Evolutionary conservation across 2,888 invertebrate genomes (phyloP).

Genomic region (Luperina testacea): DNA sequence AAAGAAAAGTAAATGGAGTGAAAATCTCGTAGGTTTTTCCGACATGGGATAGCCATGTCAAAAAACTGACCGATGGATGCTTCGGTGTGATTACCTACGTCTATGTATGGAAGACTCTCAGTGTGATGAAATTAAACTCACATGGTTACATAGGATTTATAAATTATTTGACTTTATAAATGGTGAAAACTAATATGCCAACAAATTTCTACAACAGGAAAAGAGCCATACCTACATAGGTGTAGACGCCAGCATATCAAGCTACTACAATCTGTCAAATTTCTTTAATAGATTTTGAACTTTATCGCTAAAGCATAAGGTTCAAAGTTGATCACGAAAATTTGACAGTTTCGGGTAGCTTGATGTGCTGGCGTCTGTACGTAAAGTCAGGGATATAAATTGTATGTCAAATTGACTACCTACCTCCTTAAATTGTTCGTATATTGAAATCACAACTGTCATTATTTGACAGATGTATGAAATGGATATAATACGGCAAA

Average conservation of each 20-base stretch:
- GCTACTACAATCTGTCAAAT: too few species aligned
- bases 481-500: background rate
- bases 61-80: background rate
- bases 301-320: too few species aligned
- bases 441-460: background rate
- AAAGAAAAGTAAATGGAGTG: slow-evolving; percentile 36
- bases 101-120: background rate
- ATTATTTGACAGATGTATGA: background rate
- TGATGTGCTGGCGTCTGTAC: too few species aligned
- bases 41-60: background rate
- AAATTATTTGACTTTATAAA: background rate
- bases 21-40: background rate
- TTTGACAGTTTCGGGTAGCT: too few species aligned
- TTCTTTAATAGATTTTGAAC: too few species aligned
- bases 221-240: background rate
- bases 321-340: too few species aligned
- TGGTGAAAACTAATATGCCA: background rate
- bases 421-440: background rate
- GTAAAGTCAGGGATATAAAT: background rate
- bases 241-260: too few species aligned
- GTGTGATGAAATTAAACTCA: background rate
- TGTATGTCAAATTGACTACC: background rate
- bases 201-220: background rate
- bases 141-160: background rate
- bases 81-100: background rate